phyloP scores from a whole-genome alignment of 1,140 invertebrate genomes.

The Drosophila ohnishii region DNA sequence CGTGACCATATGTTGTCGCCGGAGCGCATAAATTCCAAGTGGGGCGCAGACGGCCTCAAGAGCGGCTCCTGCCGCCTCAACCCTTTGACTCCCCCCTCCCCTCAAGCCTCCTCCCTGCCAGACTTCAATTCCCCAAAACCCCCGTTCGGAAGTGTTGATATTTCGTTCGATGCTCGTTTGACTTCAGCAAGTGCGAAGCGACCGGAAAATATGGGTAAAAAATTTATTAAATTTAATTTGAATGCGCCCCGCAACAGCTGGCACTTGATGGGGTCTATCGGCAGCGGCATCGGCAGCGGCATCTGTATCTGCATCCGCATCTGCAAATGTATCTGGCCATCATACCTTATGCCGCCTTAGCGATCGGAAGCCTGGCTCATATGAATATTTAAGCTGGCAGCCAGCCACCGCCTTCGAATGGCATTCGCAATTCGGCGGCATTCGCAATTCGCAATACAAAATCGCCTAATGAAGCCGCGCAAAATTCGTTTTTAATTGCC shows the following conservation, averaged over 20 bases:
- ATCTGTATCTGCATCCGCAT: constrained; percentile 20
- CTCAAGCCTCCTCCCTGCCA: not conserved
- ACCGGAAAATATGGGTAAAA: constrained; percentile 43
- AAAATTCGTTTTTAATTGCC: constrained; percentile 81
- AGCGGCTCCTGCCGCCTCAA: constrained; percentile 28
- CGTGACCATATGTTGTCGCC: constrained; percentile 81
- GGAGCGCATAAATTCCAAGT: constrained; percentile 78
- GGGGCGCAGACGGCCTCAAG: constrained; percentile 69
- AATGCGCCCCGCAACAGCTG: constrained; percentile 73
- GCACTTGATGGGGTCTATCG: constrained; percentile 32
- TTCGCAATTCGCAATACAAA: constrained; percentile 19
- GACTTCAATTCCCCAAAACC: constrained; percentile 19
- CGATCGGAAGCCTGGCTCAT: constrained; percentile 43
- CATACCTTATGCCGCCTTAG: constrained; percentile 41
- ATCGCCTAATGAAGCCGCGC: constrained; percentile 73
- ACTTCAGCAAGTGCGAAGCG: constrained; percentile 56
- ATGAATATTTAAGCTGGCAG: constrained; percentile 76
- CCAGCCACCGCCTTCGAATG: constrained; percentile 37
- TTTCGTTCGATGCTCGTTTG: constrained; percentile 54
- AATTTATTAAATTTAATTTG: constrained; percentile 83
- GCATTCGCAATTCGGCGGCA: constrained; percentile 10
- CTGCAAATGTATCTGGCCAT: constrained; percentile 35
- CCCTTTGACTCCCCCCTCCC: constrained; percentile 16
- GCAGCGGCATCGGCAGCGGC: not conserved
- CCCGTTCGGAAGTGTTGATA: constrained; percentile 58